Conservation (phyloP, 2,113 vertebrate genomes). For the Notothenia coriiceps region DNA sequence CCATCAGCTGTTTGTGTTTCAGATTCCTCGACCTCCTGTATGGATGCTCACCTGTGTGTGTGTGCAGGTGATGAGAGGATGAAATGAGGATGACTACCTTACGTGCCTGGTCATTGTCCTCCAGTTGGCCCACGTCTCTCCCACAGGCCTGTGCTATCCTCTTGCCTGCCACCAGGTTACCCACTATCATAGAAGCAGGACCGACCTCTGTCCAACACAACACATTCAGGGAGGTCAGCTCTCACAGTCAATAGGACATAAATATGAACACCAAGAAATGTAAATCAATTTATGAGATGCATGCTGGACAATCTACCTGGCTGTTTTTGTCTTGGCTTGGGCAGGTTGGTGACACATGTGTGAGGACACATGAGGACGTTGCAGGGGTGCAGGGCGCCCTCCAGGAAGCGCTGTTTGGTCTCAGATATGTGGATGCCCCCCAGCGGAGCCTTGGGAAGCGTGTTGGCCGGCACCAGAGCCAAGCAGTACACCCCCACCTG, state of each 20-base stretch:
- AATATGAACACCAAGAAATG: neutral
- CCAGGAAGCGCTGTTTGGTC: slow-evolving; percentile 96
- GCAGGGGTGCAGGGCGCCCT: slow-evolving; percentile 94
- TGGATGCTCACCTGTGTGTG: slow-evolving; percentile 42
- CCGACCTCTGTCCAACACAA: slow-evolving; percentile 88
- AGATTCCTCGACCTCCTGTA: slow-evolving; percentile 3
- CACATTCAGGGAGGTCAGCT: slow-evolving; percentile 13
- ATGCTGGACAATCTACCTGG: slow-evolving; percentile 83
- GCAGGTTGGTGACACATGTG: slow-evolving; percentile 96
- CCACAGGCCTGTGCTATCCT: slow-evolving; percentile 95
- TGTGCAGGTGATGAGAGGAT: slow-evolving; percentile 40
- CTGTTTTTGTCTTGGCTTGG: slow-evolving; percentile 95
- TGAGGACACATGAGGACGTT: slow-evolving; percentile 97
- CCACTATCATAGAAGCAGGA: slow-evolving; percentile 97
- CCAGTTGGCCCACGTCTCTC: slow-evolving; percentile 91
- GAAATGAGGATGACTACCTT: slow-evolving; percentile 83
- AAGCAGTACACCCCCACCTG: slow-evolving; percentile 97
- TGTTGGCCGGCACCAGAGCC: slow-evolving; percentile 97
- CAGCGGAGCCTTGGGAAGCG: slow-evolving; percentile 94
- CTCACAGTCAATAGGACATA: neutral
- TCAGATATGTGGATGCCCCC: slow-evolving; percentile 97
- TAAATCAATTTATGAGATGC: neutral
- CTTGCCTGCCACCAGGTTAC: slow-evolving; percentile 96
- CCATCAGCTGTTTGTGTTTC: neutral
- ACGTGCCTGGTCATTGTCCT: slow-evolving; percentile 96